Evolutionary conservation across 2,797 vertebrate genomes (phyloP).

Genomic region (Pitangus sulphuratus): DNA sequence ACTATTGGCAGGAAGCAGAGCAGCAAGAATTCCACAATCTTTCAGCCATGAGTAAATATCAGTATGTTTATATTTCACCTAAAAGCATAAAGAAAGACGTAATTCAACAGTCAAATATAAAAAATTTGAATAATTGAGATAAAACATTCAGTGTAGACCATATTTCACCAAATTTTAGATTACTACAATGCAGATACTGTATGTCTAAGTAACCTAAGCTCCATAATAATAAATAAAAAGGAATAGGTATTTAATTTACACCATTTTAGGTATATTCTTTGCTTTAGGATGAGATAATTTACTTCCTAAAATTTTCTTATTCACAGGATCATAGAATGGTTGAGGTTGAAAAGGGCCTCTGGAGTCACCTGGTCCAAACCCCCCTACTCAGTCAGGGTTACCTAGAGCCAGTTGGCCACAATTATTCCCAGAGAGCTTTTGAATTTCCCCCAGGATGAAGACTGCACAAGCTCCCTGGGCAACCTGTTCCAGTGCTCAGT

Average conservation of each 20-base stretch:
- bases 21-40: not conserved
- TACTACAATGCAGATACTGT: not conserved
- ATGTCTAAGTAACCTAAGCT: not conserved
- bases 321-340: not conserved
- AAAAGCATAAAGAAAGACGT: not conserved
- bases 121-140: not conserved
- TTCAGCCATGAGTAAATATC: not conserved
- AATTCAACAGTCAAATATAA: not conserved
- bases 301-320: not conserved
- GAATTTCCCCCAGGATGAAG: not conserved
- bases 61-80: not conserved
- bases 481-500: not conserved
- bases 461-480: not conserved
- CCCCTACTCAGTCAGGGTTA: not conserved
- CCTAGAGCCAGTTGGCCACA: not conserved
- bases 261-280: not conserved
- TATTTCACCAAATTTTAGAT: not conserved
- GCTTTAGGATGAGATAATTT: not conserved
- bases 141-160: not conserved
- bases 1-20: not conserved
- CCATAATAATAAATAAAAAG: not conserved
- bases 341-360: not conserved
- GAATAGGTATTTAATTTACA: not conserved
- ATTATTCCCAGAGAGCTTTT: not conserved
- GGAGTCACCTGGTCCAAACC: rapidly evolving